These are phyloP conservation scores for Sebastes steindachneri DNA, from an alignment of 2,797 vertebrate genomes.

Conservation along the genomic window DNA sequence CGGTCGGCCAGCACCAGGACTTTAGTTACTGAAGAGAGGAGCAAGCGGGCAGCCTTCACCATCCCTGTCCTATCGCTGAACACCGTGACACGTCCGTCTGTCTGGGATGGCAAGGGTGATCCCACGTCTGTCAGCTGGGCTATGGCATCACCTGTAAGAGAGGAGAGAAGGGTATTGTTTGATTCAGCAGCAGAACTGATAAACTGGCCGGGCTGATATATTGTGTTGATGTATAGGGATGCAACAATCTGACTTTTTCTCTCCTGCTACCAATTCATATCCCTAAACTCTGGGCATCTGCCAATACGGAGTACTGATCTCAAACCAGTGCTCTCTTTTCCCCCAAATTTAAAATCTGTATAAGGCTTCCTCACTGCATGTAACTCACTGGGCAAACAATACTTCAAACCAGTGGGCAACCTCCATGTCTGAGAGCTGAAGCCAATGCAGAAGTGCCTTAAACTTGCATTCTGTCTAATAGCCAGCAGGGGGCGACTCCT, in stretches of 20 bases:
- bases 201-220: not conserved
- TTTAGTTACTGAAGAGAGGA: slow-evolving; percentile 98
- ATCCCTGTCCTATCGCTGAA: slow-evolving; percentile 94
- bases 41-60: slow-evolving; percentile 93
- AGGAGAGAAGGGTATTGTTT: not conserved
- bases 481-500: too few relatives aligned
- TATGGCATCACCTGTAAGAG: slow-evolving; percentile 90
- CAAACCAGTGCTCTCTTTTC: not conserved
- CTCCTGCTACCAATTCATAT: not conserved
- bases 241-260: not conserved
- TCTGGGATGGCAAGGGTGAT: slow-evolving; percentile 77
- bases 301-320: not conserved
- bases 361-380: not conserved
- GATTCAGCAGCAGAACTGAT: not conserved
- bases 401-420: not conserved
- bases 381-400: not conserved
- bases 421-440: too few relatives aligned
- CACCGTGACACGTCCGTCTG: slow-evolving; percentile 87
- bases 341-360: not conserved
- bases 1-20: slow-evolving; percentile 96
- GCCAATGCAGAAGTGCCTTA: too few relatives aligned
- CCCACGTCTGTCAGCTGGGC: slow-evolving; percentile 92
- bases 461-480: too few relatives aligned
- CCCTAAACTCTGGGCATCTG: not conserved
- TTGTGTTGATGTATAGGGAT: not conserved